phyloP scores from a whole-genome alignment of 2,797 vertebrate genomes.

The Macroramphosus scolopax region DNA sequence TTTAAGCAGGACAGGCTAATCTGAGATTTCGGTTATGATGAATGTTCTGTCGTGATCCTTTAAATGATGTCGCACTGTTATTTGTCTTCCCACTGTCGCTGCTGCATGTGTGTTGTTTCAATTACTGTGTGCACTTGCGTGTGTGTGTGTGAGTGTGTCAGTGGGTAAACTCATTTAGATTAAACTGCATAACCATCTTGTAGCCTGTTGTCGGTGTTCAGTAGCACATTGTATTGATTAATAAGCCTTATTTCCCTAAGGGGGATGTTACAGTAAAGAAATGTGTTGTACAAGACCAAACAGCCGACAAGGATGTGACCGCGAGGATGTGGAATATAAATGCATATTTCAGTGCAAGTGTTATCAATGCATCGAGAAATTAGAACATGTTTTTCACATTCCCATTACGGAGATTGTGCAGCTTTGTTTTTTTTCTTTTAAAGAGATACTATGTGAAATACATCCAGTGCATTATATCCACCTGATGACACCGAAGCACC shows the following conservation, averaged over 20 bases:
- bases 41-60: conserved; percentile 39
- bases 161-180: conserved; percentile 40
- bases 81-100: conserved; percentile 41
- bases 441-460: conserved; percentile 13
- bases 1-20: conserved; percentile 37
- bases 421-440: too few species aligned
- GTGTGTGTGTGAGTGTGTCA: conserved; percentile 7
- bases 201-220: conserved; percentile 36
- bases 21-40: conserved; percentile 47
- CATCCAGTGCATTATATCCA: conserved; percentile 19
- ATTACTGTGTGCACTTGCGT: conserved; percentile 17
- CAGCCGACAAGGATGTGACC: neutral
- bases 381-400: too few species aligned
- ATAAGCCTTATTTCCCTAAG: conserved; percentile 32
- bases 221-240: conserved; percentile 53
- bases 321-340: too few species aligned
- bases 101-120: conserved; percentile 23
- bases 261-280: conserved; percentile 28
- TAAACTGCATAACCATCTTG: conserved; percentile 32
- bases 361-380: conserved; percentile 8
- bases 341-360: conserved; percentile 22
- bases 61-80: conserved; percentile 40
- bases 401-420: too few species aligned
- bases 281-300: conserved; percentile 27
- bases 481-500: too few species aligned